Evolutionary conservation across 2,113 vertebrate species (phyloP).

Genomic region (Elgaria multicarinata): DNA sequence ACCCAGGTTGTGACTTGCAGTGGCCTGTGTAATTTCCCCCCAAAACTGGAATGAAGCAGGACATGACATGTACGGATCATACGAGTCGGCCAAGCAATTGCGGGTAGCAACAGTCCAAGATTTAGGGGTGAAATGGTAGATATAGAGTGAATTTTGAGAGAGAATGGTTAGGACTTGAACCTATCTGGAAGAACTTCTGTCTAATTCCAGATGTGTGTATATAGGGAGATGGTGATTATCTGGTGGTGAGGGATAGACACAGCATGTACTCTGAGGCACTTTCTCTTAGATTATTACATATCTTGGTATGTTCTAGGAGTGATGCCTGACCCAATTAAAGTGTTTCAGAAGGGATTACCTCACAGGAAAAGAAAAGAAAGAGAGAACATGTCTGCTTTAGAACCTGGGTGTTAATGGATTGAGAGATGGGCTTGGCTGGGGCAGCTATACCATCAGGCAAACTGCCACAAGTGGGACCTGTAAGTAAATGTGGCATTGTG

Average conservation of each 20-base stretch:
- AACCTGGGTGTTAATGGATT: not conserved
- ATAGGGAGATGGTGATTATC: not conserved
- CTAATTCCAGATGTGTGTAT: not conserved
- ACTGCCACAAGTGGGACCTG: not conserved
- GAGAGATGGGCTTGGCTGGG: not conserved
- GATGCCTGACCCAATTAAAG: not conserved
- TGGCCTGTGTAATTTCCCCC: not conserved
- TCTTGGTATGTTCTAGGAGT: not conserved
- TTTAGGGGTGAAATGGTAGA: not conserved
- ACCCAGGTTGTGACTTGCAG: not conserved
- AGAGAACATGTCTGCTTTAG: not conserved
- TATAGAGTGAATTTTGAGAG: not conserved
- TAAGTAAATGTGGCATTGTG: not conserved
- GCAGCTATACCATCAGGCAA: not conserved
- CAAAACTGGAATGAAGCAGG: not conserved
- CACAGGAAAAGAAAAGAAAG: not conserved
- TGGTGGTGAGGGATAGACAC: not conserved
- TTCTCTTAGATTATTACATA: not conserved
- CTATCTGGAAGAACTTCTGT: not conserved
- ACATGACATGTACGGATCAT: not conserved
- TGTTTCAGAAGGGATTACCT: not conserved
- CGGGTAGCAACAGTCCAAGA: not conserved
- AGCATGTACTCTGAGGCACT: not conserved
- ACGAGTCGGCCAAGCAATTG: not conserved
- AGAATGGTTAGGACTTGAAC: not conserved